A percentile compares a stretch with the other conserved stretches of the same genome.
phyloP scores from a whole-genome alignment of 2,797 vertebrate species.

The Sparus aurata region DNA sequence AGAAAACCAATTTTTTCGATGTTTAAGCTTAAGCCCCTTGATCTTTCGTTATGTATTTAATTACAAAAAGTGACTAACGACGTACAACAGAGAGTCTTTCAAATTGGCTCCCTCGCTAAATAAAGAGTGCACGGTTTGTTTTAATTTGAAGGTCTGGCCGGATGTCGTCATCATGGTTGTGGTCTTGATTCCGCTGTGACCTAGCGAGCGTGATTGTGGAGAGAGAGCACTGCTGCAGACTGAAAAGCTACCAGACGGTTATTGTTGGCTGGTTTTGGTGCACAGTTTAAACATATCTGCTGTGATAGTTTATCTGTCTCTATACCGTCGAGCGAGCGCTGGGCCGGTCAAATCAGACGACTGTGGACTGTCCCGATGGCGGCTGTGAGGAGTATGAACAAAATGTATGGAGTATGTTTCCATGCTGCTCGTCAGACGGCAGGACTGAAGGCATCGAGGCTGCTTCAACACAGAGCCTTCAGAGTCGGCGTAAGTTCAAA shows the following conservation, averaged over 20 bases:
- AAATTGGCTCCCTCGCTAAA: neutral
- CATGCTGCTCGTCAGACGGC: slow-evolving; percentile 66
- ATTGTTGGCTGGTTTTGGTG: neutral
- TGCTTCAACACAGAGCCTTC: slow-evolving; percentile 78
- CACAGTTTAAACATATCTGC: rapidly evolving
- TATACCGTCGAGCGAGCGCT: neutral
- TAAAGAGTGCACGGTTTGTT: neutral
- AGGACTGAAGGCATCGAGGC: slow-evolving; percentile 56
- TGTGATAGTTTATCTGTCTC: rapidly evolving
- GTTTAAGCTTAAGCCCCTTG: neutral
- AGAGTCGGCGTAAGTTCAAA: slow-evolving; percentile 76
- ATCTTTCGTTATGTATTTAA: neutral
- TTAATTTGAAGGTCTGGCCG: slow-evolving; percentile 44
- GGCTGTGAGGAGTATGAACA: slow-evolving; percentile 67
- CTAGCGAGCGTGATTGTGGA: neutral
- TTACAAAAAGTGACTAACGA: neutral
- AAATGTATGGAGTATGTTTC: slow-evolving; percentile 76
- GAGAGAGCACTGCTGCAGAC: too few relatives aligned
- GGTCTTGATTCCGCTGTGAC: neutral
- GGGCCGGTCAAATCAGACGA: neutral
- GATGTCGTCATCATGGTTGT: neutral
- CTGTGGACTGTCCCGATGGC: slow-evolving; percentile 36
- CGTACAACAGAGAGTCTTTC: neutral
- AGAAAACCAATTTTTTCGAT: neutral
- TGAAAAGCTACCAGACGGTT: neutral